These are phyloP conservation scores for Craniophora ligustri DNA, from an alignment of 2,888 invertebrate species.

Conservation along the genomic window DNA sequence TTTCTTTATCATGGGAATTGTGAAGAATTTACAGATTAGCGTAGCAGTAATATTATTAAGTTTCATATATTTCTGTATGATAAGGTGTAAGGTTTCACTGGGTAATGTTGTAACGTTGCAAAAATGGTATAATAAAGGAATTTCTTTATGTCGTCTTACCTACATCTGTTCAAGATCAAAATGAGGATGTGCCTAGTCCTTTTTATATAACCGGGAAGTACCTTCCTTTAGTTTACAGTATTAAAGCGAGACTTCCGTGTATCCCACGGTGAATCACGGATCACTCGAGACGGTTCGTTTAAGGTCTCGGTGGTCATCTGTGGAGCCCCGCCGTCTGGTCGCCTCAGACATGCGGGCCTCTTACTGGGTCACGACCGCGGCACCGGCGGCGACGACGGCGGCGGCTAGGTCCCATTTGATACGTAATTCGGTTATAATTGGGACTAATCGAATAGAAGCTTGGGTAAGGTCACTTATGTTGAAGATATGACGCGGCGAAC, in stretches of 20 bases:
- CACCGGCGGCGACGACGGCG: conserved; percentile 14
- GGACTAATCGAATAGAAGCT: conserved; percentile 62
- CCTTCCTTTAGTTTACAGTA: no score
- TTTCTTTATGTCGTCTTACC: no score
- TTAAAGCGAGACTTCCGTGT: conserved; percentile 14
- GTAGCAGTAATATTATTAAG: conserved; percentile 54
- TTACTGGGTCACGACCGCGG: conserved; percentile 75
- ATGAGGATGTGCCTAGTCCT: no score
- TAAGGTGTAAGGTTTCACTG: conserved; percentile 14
- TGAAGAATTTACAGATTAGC: conserved; percentile 41
- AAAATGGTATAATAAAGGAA: no score
- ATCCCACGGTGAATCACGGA: conserved; percentile 51
- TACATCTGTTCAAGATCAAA: no score
- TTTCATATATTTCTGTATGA: conserved; percentile 32
- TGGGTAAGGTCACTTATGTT: conserved; percentile 67
- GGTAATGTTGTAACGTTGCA: neutral
- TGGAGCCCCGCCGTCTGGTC: conserved; percentile 77
- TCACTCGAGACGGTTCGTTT: conserved; percentile 67
- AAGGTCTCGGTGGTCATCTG: conserved; percentile 72
- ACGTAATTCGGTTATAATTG: conserved; percentile 62
- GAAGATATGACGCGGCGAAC: conserved; percentile 21
- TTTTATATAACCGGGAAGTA: no score
- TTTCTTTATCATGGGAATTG: conserved; percentile 69
- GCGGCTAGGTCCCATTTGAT: conserved; percentile 49
- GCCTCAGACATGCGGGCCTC: conserved; percentile 72